These are phyloP conservation scores for Ficedula albicollis DNA, from an alignment of 2,797 vertebrate genomes.

Conservation along the genomic window DNA sequence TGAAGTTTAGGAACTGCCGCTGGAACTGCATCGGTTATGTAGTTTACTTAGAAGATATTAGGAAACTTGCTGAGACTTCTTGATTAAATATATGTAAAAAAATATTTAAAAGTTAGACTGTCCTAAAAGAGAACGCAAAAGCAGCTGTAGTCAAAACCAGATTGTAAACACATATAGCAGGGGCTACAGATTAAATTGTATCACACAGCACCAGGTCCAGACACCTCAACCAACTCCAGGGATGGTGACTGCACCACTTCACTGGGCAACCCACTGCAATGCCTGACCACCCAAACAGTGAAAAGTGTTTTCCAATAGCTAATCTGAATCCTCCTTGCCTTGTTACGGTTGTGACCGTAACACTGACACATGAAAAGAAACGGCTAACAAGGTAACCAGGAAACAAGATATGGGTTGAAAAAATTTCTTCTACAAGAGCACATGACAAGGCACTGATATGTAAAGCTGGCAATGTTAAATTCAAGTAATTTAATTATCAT, in stretches of 20 bases:
- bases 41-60: background rate
- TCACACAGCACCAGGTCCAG: background rate
- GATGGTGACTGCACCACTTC: background rate
- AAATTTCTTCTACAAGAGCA: background rate
- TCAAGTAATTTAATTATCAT: fast-evolving
- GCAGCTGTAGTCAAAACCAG: background rate
- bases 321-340: background rate
- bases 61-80: background rate
- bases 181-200: background rate
- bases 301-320: background rate
- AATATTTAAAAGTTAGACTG: background rate
- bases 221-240: background rate
- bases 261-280: background rate
- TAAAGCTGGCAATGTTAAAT: background rate
- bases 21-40: background rate
- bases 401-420: background rate
- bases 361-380: fast-evolving
- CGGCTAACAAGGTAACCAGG: fast-evolving
- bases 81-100: background rate
- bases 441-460: fast-evolving
- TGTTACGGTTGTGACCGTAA: fast-evolving
- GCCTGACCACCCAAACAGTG: background rate
- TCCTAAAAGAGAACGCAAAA: background rate
- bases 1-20: background rate
- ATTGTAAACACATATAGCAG: background rate